These are phyloP conservation scores for Diadophis punctatus DNA, from an alignment of 2,113 vertebrate genomes.

Conservation along the genomic window DNA sequence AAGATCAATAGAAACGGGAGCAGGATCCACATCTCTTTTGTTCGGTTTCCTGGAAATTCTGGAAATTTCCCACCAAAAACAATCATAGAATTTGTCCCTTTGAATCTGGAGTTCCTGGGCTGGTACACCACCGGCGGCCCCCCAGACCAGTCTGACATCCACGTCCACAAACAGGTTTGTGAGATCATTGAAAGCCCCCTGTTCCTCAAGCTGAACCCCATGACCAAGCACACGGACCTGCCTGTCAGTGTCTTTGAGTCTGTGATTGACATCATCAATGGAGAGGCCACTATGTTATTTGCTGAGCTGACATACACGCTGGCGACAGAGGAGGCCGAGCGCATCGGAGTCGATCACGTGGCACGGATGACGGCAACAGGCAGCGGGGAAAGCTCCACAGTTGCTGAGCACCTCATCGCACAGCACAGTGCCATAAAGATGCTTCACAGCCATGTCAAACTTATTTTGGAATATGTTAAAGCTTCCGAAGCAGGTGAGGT, in stretches of 20 bases:
- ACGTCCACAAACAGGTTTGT: conserved; percentile 93
- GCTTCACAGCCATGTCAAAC: conserved; percentile 89
- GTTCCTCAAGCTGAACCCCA: conserved; percentile 89
- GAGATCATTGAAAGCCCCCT: conserved; percentile 93
- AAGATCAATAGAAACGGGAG: not conserved
- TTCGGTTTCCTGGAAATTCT: not conserved
- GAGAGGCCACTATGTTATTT: conserved; percentile 93
- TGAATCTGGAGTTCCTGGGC: conserved; percentile 86
- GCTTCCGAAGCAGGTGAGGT: conserved; percentile 84
- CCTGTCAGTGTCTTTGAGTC: conserved; percentile 92
- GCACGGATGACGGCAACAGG: conserved; percentile 89
- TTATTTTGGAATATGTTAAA: conserved; percentile 89
- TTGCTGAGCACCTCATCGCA: conserved; percentile 90
- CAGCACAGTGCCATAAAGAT: conserved; percentile 95
- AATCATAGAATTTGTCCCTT: not conserved
- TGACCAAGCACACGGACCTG: conserved; percentile 93
- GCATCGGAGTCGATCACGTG: conserved; percentile 90
- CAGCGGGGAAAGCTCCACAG: conserved; percentile 91
- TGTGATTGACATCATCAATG: conserved; percentile 91
- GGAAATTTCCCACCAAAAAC: not conserved
- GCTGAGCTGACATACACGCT: conserved; percentile 89
- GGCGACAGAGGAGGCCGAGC: conserved; percentile 88
- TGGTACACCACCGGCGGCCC: conserved; percentile 92
- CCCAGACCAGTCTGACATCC: conserved; percentile 86
- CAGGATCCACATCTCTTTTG: not conserved